Base-by-base conservation (phyloP, 2,113 vertebrate genomes). In the Irena cyanogastra region DNA sequence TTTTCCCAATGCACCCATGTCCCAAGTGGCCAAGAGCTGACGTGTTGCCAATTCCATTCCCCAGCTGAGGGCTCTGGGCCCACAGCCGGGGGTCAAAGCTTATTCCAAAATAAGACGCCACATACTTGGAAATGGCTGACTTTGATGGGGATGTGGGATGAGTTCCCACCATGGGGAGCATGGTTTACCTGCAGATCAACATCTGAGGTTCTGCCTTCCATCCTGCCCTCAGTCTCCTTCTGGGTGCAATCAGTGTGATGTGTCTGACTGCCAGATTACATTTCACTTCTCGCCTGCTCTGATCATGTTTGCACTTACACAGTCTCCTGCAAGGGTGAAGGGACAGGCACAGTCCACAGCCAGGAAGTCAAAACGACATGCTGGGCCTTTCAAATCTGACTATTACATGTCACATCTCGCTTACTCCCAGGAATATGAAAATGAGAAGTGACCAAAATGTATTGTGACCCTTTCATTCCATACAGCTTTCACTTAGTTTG, bases 31-130 rank as follows among this genome's bases (percentile, higher is more conserved):
- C 57, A 47, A 83, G 44, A 54, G 37, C 21, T 56, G 56, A 28
- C 0, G 1, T 26, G 0, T 1, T 49, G 24, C 39, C 30, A 71
- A 24, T 61, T 65, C 45, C 1, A 3, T 35, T 82, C 21, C 15
- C 15, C n/a, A 33, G 31, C 44, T 56, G 57, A 3, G 3, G 19
- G 7, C 13, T 59, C 16, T 4, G 2, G 17, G 7, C 16, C 30
- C 13, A 3, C 1, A 7, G 22, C 16, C 8, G 0, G 7, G 10
- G 9, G 8, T 1, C 1, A 1, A 88, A 71, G 6, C 13, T 57
- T 42, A 1, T 84, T 69, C 59, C 6, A 3, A 78, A 64, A 22
- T 26, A 70, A 53, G 11, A 74, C 19, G 13, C 37, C 37, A 39
- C 4, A 4, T 31, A 74, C 23, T 27, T 69, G 47, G 39, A 61